Percentiles rank a stretch among this genome's conserved stretches.
phyloP scores from a whole-genome alignment of 2,113 vertebrate genomes.

The Melanerpes aurifrons region DNA sequence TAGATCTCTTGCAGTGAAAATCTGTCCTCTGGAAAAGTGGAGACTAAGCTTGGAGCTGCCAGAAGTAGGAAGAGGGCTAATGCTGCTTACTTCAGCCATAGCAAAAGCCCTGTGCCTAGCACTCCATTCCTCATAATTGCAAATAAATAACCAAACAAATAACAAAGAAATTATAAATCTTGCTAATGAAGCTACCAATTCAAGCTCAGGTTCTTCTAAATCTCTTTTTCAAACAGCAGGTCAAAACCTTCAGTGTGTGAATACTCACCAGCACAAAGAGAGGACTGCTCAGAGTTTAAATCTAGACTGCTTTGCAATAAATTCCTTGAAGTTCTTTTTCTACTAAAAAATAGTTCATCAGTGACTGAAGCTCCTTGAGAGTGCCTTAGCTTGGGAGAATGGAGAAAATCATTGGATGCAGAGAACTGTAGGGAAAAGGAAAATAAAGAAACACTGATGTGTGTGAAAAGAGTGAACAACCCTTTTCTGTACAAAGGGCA shows the following conservation, averaged over 20 bases:
- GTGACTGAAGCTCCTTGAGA: conserved; percentile 50
- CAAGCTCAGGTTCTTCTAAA: not conserved
- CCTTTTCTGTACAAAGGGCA: not conserved
- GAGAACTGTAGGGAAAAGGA: conserved; percentile 60
- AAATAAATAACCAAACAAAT: not conserved
- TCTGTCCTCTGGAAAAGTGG: not conserved
- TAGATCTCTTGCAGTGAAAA: not conserved
- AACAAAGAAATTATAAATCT: not conserved
- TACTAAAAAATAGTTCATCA: conserved; percentile 67
- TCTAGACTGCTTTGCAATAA: conserved; percentile 48
- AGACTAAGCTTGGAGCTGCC: not conserved
- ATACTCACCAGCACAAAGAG: conserved; percentile 69
- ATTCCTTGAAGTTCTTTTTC: conserved; percentile 60
- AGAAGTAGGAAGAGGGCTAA: not conserved
- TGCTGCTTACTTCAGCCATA: not conserved
- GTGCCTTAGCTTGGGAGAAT: conserved; percentile 53
- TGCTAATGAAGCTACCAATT: not conserved
- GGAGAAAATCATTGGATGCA: conserved; percentile 57
- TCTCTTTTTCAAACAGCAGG: not conserved
- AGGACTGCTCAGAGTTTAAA: conserved; percentile 44
- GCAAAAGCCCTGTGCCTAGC: too few relatives aligned
- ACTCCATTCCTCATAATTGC: not conserved
- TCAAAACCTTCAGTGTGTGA: not conserved
- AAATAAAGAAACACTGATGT: not conserved
- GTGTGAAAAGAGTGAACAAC: not conserved